Evolutionary conservation across 2,113 vertebrate species (phyloP).

Genomic region (Alouatta palliata): DNA sequence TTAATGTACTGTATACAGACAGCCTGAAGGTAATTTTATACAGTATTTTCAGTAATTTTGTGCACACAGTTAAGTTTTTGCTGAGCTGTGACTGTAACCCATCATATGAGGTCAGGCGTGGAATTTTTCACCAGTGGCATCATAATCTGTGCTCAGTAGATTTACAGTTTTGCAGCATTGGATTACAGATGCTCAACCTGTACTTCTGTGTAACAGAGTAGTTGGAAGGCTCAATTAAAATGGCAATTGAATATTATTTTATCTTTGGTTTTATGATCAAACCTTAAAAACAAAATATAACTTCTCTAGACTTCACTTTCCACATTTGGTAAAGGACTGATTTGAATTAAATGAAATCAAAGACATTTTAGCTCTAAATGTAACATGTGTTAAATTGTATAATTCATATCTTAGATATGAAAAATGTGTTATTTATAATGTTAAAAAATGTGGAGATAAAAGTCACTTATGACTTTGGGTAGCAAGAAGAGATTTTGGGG

Average conservation of each 20-base stretch:
- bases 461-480: not conserved
- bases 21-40: not conserved
- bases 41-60: not conserved
- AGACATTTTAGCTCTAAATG: not conserved
- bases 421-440: not conserved
- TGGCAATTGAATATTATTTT: not conserved
- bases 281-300: not conserved
- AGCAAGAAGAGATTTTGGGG: not conserved
- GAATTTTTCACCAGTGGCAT: not conserved
- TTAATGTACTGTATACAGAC: not conserved
- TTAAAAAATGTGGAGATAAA: not conserved
- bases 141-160: not conserved
- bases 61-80: not conserved
- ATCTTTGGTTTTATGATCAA: not conserved
- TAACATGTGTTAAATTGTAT: not conserved
- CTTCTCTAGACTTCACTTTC: not conserved
- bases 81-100: not conserved
- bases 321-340: not conserved
- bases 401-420: not conserved
- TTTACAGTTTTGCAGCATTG: not conserved
- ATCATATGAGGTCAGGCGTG: not conserved
- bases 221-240: not conserved
- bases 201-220: not conserved
- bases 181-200: not conserved
- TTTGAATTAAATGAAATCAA: conserved; percentile 36